phyloP scores from a whole-genome alignment of 2,113 vertebrate species.

The Rhinoderma darwinii region DNA sequence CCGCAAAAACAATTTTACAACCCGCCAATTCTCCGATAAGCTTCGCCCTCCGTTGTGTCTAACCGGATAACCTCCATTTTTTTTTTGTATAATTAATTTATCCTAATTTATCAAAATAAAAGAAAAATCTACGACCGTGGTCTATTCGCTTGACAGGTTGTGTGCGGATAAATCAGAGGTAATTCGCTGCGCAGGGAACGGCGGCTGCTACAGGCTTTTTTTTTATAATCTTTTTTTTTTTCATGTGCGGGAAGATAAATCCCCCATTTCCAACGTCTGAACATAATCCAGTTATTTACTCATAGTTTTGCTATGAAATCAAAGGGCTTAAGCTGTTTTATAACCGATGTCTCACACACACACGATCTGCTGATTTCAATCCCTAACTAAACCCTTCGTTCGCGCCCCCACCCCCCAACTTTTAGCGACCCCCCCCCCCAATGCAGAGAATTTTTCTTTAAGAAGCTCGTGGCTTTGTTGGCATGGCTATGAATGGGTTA shows the following conservation, averaged over 20 bases:
- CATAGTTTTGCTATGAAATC: slow-evolving; percentile 51
- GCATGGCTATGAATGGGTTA: not conserved
- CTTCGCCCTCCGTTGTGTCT: not conserved
- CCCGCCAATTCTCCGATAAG: not conserved
- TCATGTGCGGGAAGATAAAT: slow-evolving; percentile 56
- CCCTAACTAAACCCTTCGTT: not conserved
- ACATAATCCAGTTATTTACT: slow-evolving; percentile 57
- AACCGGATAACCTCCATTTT: not conserved
- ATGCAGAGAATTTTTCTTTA: not conserved
- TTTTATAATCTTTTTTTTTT: slow-evolving; percentile 54
- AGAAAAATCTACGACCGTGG: not conserved
- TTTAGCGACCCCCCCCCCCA: not conserved
- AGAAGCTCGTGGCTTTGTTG: not conserved
- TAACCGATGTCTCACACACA: not conserved
- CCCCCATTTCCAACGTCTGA: slow-evolving; percentile 52
- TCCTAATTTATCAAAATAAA: not conserved
- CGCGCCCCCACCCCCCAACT: not conserved
- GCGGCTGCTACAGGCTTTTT: slow-evolving; percentile 52
- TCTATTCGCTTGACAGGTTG: not conserved
- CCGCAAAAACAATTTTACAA: not conserved
- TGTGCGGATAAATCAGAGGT: not conserved
- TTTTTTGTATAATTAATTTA: slow-evolving; percentile 14
- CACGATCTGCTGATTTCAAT: not conserved
- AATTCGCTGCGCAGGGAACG: slow-evolving; percentile 37
- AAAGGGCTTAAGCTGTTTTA: slow-evolving; percentile 52